Evolutionary conservation across 2,888 invertebrate genomes (phyloP), one percentile per base, ranked within the genome.

Genomic region (Prosapia bicincta): DNA sequence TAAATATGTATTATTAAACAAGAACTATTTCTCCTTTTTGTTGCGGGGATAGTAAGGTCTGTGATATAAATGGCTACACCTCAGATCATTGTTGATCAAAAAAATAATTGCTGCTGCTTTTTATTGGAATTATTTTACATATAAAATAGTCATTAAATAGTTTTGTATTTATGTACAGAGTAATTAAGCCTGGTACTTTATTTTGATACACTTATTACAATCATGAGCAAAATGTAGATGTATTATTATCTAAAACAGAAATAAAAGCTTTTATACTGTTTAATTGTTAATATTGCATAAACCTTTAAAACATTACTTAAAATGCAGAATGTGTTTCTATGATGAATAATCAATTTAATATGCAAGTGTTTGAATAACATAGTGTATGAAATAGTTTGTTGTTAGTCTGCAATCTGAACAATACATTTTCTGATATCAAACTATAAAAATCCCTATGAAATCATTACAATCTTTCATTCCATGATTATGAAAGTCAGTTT

Each of bases 241-340:
- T 54, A 54, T 54, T 54, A n/a, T n/a, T n/a, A 20, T 54, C 54
- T 20, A 54, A 20, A 54, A 54, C 54, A 54, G n/a, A 74, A 74
- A 74, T 73, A 73, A 26, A 74, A 65, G 74, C 74, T 74, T 74
- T 74, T 74, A 74, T 74, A 74, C 74, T 74, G 69, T 74, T 67
- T 65, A 10, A 28, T 74, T 43, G n/a, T 66, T 72, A 26, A n/a
- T 54, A 20, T 54, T 54, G 38, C 13, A 15, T 38, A 54, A n/a
- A 54, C 5, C 30, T 30, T 5, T 30, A n/a, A n/a, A n/a, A n/a
- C n/a, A n/a, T n/a, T n/a, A n/a, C n/a, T n/a, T n/a, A n/a, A n/a
- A n/a, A n/a, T n/a, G n/a, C n/a, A n/a, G n/a, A n/a, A n/a, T n/a
- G n/a, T n/a, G n/a, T n/a, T n/a, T n/a, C n/a, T n/a, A n/a, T n/a